A percentile compares a stretch with the other conserved stretches of the same genome.
Conservation (phyloP, 2,888 invertebrate genomes). For the Prenolepis imparis region DNA sequence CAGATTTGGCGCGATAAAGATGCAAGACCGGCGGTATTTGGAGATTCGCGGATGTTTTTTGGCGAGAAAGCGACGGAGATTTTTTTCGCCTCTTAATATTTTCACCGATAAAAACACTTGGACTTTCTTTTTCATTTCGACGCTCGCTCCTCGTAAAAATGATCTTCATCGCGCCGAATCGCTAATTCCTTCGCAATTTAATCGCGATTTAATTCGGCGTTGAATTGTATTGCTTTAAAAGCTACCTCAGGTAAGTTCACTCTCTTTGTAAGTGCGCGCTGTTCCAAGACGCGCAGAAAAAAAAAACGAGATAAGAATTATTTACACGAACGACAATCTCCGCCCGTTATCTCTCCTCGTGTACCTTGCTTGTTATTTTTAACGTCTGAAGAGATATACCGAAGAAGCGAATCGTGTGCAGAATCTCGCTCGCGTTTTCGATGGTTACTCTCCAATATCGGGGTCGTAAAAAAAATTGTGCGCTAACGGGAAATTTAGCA, state of each 20-base stretch:
- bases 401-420: conserved; percentile 19
- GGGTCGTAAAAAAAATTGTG: conserved; percentile 6
- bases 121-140: not conserved
- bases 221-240: conserved; percentile 5
- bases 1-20: conserved; percentile 45
- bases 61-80: not conserved
- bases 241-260: not conserved
- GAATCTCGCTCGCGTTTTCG: conserved; percentile 9
- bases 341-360: conserved; percentile 58
- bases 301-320: conserved; percentile 67
- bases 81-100: not conserved
- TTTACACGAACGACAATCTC: conserved; percentile 63
- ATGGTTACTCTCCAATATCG: not conserved
- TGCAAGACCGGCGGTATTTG: not conserved
- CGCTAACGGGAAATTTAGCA: conserved; percentile 17
- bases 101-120: conserved; percentile 25
- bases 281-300: not conserved
- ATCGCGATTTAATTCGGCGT: conserved; percentile 25
- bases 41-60: not conserved
- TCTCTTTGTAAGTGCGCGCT: not conserved
- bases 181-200: not conserved
- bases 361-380: conserved; percentile 59
- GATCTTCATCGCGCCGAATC: not conserved
- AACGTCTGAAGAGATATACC: conserved; percentile 61
- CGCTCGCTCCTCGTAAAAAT: not conserved